Base-by-base conservation (phyloP, 2,113 vertebrate genomes). In the Equus quagga region DNA sequence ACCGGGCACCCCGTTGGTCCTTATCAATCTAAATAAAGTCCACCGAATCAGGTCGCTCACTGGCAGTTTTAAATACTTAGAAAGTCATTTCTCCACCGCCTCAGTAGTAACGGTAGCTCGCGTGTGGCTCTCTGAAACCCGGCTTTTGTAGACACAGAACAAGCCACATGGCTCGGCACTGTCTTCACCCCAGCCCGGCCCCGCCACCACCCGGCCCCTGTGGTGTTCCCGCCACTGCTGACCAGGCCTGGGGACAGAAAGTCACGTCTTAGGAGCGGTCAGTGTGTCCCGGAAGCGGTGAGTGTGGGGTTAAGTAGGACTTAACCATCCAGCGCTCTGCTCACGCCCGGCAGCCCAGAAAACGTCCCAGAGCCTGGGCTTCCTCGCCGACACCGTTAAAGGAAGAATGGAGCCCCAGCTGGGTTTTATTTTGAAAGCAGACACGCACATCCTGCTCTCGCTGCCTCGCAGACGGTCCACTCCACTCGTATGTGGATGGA, bases 191-290 rank as follows among this genome's bases (percentile, higher is more conserved):
- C 8, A 0, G 36, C 0, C 14, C 62, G 33, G 46, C 2, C 64
- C 23, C 0, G 6, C 41, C 44, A 0, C 3, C 36, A 23, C 49
- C 49, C 3, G 3, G 0, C 36, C 54, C 65, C 1, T 15, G 8
- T 6, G 21, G 18, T 0, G 11, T 44, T 67, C 33, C 83, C 83
- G 41, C 58, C 24, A 14, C 10, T 7, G 60, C 89, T 9, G 54
- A 23, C 60, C 56, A 83, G 60, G 24, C 0, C 64, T 44, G 14
- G 49, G 58, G 58, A 67, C 49, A 33, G 51, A 76, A 2, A 4
- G 26, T 5, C 15, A 21, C 13, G 15, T 31, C 36, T 36, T 13
- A 56, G 6, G 9, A 26, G 56, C 18, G 11, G 21, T n/a, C 54
- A 7, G 0, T 13, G 17, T 13, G 44, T 51, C 28, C 67, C 24